A percentile compares a stretch with the other conserved stretches of the same genome.
Evolutionary conservation across 2,888 invertebrate species (phyloP).

Genomic region (Aleiodes leptofemur): DNA sequence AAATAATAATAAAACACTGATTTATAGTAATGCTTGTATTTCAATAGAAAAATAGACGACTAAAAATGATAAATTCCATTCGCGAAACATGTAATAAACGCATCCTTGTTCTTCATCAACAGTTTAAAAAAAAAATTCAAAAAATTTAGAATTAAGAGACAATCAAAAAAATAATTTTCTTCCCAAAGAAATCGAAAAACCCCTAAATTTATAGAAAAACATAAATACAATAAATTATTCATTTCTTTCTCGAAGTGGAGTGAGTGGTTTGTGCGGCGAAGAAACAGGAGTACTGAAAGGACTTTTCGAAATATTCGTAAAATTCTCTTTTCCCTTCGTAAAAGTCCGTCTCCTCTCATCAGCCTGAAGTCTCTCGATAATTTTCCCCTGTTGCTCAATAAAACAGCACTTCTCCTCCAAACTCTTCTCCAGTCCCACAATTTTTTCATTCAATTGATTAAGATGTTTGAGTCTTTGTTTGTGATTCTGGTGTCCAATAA

Average conservation of each 20-base stretch:
- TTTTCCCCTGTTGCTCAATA: conserved; percentile 69
- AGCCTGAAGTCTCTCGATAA: conserved; percentile 74
- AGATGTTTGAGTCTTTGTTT: conserved; percentile 81
- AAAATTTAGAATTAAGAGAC: neutral
- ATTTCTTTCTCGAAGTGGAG: conserved; percentile 76
- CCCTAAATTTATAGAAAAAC: neutral
- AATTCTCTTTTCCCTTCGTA: conserved; percentile 76
- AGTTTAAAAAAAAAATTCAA: neutral
- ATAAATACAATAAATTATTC: conserved; percentile 56
- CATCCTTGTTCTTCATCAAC: neutral
- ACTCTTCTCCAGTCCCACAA: conserved; percentile 75
- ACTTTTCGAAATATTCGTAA: conserved; percentile 69
- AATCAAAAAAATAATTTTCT: conserved; percentile 7
- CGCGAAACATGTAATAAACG: conserved; percentile 13
- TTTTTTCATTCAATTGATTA: conserved; percentile 75
- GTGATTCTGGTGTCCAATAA: conserved; percentile 81
- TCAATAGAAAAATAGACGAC: no score
- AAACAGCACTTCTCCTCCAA: conserved; percentile 60
- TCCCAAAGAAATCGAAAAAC: neutral
- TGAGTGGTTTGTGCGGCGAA: conserved; percentile 71
- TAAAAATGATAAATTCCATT: neutral
- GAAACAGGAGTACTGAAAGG: conserved; percentile 62
- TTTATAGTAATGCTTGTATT: no score
- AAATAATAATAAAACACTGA: no score
- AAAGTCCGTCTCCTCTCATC: conserved; percentile 64